Base-by-base conservation (phyloP, 2,888 invertebrate species). In the Petrolisthes manimaculis region DNA sequence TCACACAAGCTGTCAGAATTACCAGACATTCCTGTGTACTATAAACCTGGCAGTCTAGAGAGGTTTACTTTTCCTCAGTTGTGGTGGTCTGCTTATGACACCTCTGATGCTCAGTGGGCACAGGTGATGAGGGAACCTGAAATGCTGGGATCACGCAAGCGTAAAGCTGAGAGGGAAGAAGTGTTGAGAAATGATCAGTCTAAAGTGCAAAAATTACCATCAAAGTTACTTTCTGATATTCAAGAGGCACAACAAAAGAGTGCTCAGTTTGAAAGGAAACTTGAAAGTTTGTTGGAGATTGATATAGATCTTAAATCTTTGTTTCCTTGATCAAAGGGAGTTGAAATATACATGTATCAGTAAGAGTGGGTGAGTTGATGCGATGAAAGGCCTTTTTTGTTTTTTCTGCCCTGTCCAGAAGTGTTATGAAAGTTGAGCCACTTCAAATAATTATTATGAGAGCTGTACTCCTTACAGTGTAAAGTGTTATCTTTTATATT, bases 61-160 rank as follows among this genome's bases (percentile, higher is more conserved):
- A 51, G n/a, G 51, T 89, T 89, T 51, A 55, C 6, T 18, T 37
- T 2, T 14, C 89, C 89, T 12, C 21, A 24, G 9, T 82, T 82
- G 0, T 89, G 89, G 89, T 78, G 77, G 83, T 53, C 18, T 12
- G 89, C 89, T 0, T 86, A 82, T 51, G 82, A 83, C 61, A 37
- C 82, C 3, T 83, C 77, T 4, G 83, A 83, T 14, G 53, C 78
- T 6, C 6, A n/a, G 6, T 84, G 69, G 84, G 21, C 24, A 6
- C 18, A 69, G 12, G 18, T 37, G 9, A 9, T 21, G 54, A 71
- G 55, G 18, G 81, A 81, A 4, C 61, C 21, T 21, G 18, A 8
- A 6, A 67, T 55, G 6, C 14, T 14, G 9, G 24, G 24, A 9
- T 78, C 85, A 6, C 85, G 89, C 51, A 89, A 89, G 21, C 85